Percentiles rank a stretch among this genome's conserved stretches.
phyloP scores from a whole-genome alignment of 2,797 vertebrate genomes.

The Falco berigora region DNA sequence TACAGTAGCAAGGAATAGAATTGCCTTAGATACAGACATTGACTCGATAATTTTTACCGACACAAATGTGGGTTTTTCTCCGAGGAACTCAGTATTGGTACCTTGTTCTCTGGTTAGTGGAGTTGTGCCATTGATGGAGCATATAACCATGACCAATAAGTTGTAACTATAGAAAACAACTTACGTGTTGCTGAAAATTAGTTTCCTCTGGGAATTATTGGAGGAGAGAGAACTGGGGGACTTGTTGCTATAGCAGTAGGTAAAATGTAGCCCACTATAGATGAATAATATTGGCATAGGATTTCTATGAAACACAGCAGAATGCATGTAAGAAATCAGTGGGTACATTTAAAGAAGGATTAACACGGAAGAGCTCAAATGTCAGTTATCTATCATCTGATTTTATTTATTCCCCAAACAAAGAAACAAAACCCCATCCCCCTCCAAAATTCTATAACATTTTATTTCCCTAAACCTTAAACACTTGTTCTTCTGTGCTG shows the following conservation, averaged over 20 bases:
- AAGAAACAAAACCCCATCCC: accelerated
- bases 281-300: background rate
- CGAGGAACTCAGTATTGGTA: background rate
- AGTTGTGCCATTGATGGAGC: background rate
- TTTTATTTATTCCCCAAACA: background rate
- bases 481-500: background rate
- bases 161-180: background rate
- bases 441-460: background rate
- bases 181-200: background rate
- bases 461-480: background rate
- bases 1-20: background rate
- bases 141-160: background rate
- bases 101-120: background rate
- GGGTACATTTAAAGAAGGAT: background rate
- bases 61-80: background rate
- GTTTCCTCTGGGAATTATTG: background rate
- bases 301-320: background rate
- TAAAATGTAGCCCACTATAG: background rate
- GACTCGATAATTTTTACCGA: background rate
- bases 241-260: background rate
- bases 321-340: background rate
- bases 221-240: background rate
- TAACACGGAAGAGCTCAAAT: background rate
- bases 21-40: background rate
- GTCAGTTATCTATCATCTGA: background rate